Evolutionary conservation across 64 coral and sea anemone genomes (phyloP).

Genomic region (Pachyseris speciosa): DNA sequence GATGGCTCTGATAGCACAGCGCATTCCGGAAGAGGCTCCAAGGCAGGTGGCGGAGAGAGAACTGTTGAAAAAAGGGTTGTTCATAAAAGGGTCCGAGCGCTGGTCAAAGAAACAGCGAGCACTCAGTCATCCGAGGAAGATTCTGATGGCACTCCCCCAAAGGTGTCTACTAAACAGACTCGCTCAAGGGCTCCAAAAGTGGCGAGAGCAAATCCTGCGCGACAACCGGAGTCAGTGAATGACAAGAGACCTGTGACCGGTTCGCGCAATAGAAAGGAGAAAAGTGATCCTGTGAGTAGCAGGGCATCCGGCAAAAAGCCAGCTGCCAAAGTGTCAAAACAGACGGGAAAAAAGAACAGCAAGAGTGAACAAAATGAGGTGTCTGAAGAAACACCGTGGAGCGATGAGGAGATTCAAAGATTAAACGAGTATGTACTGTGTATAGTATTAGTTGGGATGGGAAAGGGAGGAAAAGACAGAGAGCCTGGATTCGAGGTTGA

Average conservation of each 20-base stretch:
- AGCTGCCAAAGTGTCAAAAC: not conserved
- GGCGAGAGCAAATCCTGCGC: not conserved
- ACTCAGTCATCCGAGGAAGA: conserved; percentile 7
- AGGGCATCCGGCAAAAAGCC: not conserved
- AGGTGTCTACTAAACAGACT: not conserved
- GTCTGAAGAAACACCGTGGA: conserved; percentile 25
- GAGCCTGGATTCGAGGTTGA: too few relatives aligned
- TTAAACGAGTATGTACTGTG: conserved; percentile 39
- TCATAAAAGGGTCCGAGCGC: not conserved
- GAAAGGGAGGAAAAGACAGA: too few relatives aligned
- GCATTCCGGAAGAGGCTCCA: not conserved
- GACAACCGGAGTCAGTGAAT: not conserved
- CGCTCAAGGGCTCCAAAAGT: not conserved
- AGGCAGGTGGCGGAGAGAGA: not conserved
- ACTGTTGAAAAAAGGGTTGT: not conserved
- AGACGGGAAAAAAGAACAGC: not conserved
- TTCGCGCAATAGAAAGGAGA: not conserved
- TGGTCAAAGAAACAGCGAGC: not conserved
- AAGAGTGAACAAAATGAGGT: not conserved
- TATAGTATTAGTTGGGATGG: too few relatives aligned
- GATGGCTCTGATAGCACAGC: not conserved
- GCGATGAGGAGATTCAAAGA: conserved; percentile 40
- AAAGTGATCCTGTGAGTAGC: not conserved
- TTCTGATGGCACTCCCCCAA: not conserved
- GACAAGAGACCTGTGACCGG: not conserved